Base-by-base conservation (phyloP, 2,888 invertebrate species). In the Ectropis crepuscularia region DNA sequence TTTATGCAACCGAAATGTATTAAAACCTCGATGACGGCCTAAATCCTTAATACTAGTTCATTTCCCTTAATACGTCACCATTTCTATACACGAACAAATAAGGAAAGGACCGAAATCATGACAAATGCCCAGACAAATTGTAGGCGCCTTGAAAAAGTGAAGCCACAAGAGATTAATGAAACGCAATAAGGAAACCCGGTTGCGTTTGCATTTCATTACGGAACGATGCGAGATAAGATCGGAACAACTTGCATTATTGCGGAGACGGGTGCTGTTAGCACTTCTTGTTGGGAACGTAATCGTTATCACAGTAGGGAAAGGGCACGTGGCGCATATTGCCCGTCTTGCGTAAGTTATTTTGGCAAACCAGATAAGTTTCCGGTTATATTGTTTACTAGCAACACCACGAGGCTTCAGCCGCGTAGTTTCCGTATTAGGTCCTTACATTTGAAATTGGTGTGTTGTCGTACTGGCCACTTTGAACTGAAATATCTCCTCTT, bases 131-230 rank as follows among this genome's bases (percentile, higher is more conserved):
- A 80, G 83, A 86, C 85, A 85, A 85, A 85, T 85, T 84, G 83
- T 81, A 61, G 73, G 79, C 80, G 80, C 83, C 81, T 76, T 81
- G 86, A 87, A 88, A 86, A 88, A 88, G 86, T 80, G 83, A 83
- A 85, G 80, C 83, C 78, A 76, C 80, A 76, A 77, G 83, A 88
- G 88, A 89, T 86, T 86, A 88, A 89, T 87, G 87, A 80, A 80
- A 76, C 72, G 76, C 81, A 77, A 77, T 83, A 76, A 82, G 80
- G 82, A 82, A 80, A 74, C 76, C 73, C 72, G 75, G 73, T 75
- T 81, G 76, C 83, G 86, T 87, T 87, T 87, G 83, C 87, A 85
- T 86, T 87, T 87, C 86, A 87, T 88, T 87, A 87, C 78, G 63
- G 16, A 28, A 72, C 43, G 68, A 64, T 58, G 69, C 63, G 73